Evolutionary conservation across 23 tunicate genomes (phyloP).

Genomic region (Diplosoma virens): DNA sequence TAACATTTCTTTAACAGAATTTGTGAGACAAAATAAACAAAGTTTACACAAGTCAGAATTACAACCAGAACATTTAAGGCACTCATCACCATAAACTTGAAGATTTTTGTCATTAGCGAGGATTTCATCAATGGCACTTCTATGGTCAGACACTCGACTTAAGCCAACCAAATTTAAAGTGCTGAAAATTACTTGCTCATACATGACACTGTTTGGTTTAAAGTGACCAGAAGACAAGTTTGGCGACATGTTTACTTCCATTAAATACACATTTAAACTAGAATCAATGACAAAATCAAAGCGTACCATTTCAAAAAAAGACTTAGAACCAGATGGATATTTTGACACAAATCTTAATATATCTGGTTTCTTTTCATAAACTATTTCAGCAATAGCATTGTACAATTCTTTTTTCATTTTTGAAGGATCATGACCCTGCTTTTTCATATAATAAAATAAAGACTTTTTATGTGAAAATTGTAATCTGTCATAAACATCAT

Average conservation of each 20-base stretch:
- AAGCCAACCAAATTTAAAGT: conserved; percentile 63
- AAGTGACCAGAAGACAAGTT: conserved; percentile 88
- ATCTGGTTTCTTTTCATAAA: conserved; percentile 50
- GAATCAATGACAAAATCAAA: conserved; percentile 93
- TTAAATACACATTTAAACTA: conserved; percentile 57
- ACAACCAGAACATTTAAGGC: conserved; percentile 27
- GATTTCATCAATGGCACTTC: not conserved
- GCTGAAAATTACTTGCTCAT: conserved; percentile 68
- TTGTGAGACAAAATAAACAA: conserved; percentile 42
- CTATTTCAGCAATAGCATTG: conserved; percentile 65
- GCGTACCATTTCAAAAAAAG: conserved; percentile 88
- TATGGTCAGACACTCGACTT: not conserved
- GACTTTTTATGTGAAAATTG: conserved; percentile 63
- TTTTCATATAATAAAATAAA: conserved; percentile 24
- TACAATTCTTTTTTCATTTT: conserved; percentile 37
- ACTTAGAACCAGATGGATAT: conserved; percentile 40
- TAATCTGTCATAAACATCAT: conserved; percentile 21
- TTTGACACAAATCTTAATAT: conserved; percentile 22
- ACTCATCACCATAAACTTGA: conserved; percentile 46
- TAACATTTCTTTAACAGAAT: conserved; percentile 7
- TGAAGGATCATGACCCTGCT: conserved; percentile 23
- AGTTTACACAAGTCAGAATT: conserved; percentile 40
- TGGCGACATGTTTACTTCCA: conserved; percentile 99
- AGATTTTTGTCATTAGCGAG: conserved; percentile 26
- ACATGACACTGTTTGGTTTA: conserved; percentile 66